Evolutionary conservation across 2,888 invertebrate genomes (phyloP), one percentile per base, ranked within the genome.

Genomic region (Cheilosia urbana): DNA sequence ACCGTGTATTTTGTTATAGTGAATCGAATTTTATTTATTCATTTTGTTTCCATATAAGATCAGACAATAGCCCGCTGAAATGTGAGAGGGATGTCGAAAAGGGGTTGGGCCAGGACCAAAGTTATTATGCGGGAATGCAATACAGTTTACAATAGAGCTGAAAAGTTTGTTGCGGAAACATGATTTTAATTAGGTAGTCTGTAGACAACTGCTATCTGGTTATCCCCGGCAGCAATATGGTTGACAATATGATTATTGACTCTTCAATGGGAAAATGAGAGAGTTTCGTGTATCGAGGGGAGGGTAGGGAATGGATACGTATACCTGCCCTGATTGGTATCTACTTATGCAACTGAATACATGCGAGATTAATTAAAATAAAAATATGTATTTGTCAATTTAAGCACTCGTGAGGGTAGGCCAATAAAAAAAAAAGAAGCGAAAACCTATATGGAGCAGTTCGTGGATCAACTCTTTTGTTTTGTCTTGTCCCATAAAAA

Each of bases 1-100:
- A 65, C 84, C 75, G 13, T 37, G 37, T 37, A 37, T 37, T 37
- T 65, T 9, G 30, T 42, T 57, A 62, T 45, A 66, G 73, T 55
- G 71, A 49, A 37, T 17, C 85, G 71, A 85, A 85, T 77, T 81
- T 81, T 76, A 85, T 85, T 85, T 85, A 85, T 85, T 85, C 85
- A 85, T 81, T 77, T 72, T 45, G 60, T 73, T 77, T 58, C 40
- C 51, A 58, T 57, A 11, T 49, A 21, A 15, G 30, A 30, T 19
- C 24, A 6, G 17, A 65, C 30, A 27, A 37, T 40, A 40, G 58
- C 19, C 9, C 4, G 6, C 37, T 9, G 30, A 34, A 11, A 9
- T 13, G 2, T 30, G 30, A 37, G 55, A 47, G 21, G 45, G 57
- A 37, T 34, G 73, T 11, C 42, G 34, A 71, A 71, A 72, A 76